Percentiles rank a stretch among this genome's conserved stretches.
Evolutionary conservation across 2,797 vertebrate genomes (phyloP).

Genomic region (Tangara arthus): DNA sequence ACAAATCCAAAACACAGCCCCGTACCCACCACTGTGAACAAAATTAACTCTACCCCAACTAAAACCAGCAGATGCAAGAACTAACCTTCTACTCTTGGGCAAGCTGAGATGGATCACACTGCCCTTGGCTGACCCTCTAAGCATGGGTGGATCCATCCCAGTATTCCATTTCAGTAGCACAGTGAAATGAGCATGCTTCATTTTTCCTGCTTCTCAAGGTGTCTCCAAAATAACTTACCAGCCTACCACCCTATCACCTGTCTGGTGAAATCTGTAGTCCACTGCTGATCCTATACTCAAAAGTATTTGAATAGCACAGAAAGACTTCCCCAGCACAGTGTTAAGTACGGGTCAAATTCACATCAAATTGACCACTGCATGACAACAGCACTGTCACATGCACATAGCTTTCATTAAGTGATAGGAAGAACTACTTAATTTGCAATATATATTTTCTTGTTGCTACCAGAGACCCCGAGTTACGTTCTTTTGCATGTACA

Average conservation of each 20-base stretch:
- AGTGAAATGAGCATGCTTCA: background rate
- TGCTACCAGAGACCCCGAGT: background rate
- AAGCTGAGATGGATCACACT: background rate
- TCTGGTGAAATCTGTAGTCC: background rate
- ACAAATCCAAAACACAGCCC: background rate
- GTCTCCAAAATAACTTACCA: background rate
- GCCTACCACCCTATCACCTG: background rate
- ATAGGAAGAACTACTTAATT: constrained; percentile 4
- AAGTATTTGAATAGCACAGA: background rate
- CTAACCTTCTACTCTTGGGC: background rate
- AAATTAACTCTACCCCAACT: background rate
- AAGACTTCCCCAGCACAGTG: background rate
- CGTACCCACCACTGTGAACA: background rate
- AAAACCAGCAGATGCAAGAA: background rate
- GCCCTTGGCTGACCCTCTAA: background rate
- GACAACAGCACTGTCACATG: background rate
- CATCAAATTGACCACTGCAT: background rate
- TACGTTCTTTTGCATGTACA: background rate
- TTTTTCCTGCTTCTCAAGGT: background rate
- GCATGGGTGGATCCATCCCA: background rate
- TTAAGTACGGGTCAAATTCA: background rate
- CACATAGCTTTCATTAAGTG: background rate
- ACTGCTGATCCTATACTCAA: background rate
- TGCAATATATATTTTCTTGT: constrained; percentile 26
- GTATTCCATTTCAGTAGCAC: background rate